These are phyloP conservation scores for Acanthisitta chloris DNA, from an alignment of 2,113 vertebrate species.

Conservation along the genomic window DNA sequence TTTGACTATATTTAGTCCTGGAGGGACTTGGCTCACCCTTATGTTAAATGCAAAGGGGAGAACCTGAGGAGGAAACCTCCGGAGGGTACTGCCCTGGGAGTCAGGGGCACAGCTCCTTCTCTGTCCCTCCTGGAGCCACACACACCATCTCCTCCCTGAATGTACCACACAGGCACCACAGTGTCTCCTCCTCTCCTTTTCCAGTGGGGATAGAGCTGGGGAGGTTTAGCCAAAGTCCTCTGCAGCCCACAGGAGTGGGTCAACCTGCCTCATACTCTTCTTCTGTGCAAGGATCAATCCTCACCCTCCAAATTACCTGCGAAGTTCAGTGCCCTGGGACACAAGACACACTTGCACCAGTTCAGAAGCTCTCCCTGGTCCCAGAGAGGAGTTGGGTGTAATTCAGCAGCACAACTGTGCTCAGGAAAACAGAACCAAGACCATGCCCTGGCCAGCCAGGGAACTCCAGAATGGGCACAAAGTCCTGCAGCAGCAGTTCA, in stretches of 20 bases:
- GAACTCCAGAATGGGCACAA: accelerated
- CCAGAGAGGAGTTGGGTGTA: not conserved
- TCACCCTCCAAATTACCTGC: accelerated
- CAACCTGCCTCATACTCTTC: not conserved
- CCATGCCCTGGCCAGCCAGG: not conserved
- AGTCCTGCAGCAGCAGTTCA: not conserved
- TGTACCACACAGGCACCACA: accelerated
- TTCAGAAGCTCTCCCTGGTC: not conserved
- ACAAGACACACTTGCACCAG: not conserved
- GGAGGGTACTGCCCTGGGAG: not conserved
- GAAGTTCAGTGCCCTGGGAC: not conserved
- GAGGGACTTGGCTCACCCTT: not conserved
- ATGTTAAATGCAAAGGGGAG: not conserved
- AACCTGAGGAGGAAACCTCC: constrained; percentile 2
- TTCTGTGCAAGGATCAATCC: not conserved
- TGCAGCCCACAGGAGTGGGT: accelerated
- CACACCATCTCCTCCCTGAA: not conserved
- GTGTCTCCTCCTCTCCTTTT: not conserved
- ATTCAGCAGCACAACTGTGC: not conserved
- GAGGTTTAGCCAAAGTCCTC: not conserved
- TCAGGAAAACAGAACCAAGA: not conserved
- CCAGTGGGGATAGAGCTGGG: not conserved
- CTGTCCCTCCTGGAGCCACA: accelerated
- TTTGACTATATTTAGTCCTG: constrained; percentile 67
- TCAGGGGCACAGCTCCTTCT: not conserved